phyloP scores from a whole-genome alignment of 2,113 vertebrate genomes.

The Plecturocebus donacophilus region DNA sequence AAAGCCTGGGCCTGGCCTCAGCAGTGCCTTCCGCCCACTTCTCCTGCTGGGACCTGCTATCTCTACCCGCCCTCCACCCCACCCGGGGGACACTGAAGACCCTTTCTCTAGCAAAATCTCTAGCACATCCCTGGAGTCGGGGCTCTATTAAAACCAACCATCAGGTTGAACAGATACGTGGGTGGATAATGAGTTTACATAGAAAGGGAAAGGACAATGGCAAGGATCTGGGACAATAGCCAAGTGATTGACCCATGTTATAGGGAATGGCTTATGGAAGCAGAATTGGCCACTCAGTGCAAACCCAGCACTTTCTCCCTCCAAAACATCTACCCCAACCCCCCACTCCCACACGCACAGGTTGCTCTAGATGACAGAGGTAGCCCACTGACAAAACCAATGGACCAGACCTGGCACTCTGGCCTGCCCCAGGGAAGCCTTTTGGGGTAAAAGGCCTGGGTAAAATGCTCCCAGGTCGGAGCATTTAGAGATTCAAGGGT shows the following conservation, averaged over 20 bases:
- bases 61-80: background rate
- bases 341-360: background rate
- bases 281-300: background rate
- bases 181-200: background rate
- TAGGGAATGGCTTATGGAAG: background rate
- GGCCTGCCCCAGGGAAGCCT: background rate
- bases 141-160: background rate
- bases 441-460: background rate
- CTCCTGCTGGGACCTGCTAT: background rate
- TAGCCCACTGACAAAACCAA: background rate
- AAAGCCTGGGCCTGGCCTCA: constrained; percentile 51
- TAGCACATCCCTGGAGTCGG: background rate
- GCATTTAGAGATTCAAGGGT: background rate
- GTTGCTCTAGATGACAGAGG: background rate
- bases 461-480: background rate
- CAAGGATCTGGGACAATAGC: background rate
- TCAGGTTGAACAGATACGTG: background rate
- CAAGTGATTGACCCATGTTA: background rate
- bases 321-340: background rate
- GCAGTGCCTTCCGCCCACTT: constrained; percentile 54
- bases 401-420: background rate
- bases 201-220: background rate
- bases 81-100: background rate
- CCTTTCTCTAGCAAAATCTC: background rate
- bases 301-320: background rate